A percentile compares a stretch with the other conserved stretches of the same genome.
phyloP scores from a whole-genome alignment of 2,797 vertebrate genomes.

The Borostomias antarcticus region DNA sequence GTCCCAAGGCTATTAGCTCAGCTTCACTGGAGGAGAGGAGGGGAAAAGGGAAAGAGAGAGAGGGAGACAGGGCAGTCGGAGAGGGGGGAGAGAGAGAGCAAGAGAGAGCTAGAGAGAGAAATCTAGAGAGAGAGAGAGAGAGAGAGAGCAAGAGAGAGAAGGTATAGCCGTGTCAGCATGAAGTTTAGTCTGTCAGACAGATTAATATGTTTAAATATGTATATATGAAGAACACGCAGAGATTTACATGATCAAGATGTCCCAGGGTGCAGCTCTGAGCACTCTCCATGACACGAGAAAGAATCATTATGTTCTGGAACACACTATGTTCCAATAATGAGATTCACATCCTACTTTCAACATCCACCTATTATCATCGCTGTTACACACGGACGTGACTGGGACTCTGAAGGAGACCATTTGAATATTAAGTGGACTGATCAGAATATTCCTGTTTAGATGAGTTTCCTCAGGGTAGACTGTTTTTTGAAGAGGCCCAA shows the following conservation, averaged over 20 bases:
- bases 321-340: constrained; percentile 50
- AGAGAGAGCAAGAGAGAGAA: neutral
- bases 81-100: neutral
- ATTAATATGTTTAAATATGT: constrained; percentile 73
- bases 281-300: constrained; percentile 24
- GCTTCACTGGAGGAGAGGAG: neutral
- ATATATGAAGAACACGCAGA: constrained; percentile 65
- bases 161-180: constrained; percentile 54
- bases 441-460: constrained; percentile 34
- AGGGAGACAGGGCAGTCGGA: neutral
- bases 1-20: no score
- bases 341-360: constrained; percentile 55
- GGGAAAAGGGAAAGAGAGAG: neutral
- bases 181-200: constrained; percentile 58
- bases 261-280: constrained; percentile 40
- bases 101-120: neutral
- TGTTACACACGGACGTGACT: constrained; percentile 34
- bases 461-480: no score
- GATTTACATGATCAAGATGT: constrained; percentile 60
- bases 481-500: no score
- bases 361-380: constrained; percentile 37
- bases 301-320: constrained; percentile 33
- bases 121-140: neutral
- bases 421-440: constrained; percentile 48
- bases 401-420: constrained; percentile 37